phyloP scores from a whole-genome alignment of 2,888 invertebrate genomes.

The Acanthacorydalis orientalis region DNA sequence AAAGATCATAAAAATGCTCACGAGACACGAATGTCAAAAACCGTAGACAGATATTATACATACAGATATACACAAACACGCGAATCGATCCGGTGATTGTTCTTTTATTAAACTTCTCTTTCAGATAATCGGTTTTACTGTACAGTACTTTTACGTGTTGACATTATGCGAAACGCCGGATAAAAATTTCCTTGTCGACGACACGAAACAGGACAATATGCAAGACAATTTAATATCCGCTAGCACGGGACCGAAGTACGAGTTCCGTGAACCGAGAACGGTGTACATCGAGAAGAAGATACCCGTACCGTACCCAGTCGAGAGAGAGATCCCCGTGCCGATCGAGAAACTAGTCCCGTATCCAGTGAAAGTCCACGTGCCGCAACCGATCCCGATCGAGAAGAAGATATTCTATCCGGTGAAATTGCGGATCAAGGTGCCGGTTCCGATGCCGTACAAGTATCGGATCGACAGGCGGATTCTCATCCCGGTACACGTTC shows the following conservation, averaged over 20 bases:
- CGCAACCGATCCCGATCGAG: conserved; percentile 45
- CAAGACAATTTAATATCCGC: background rate
- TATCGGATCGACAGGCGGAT: conserved; percentile 15
- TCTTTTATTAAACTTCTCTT: too few relatives aligned
- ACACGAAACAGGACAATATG: background rate
- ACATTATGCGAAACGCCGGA: too few relatives aligned
- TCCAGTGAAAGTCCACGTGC: conserved; percentile 45
- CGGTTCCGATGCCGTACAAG: conserved; percentile 23
- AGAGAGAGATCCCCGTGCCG: conserved; percentile 50
- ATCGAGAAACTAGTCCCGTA: conserved; percentile 43
- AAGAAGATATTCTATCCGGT: conserved; percentile 36
- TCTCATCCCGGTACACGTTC: background rate
- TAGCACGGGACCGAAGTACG: background rate
- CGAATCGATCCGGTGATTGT: too few relatives aligned
- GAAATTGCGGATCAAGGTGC: conserved; percentile 36
- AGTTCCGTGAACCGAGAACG: conserved; percentile 27
- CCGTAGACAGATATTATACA: too few relatives aligned
- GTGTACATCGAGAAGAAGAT: conserved; percentile 59
- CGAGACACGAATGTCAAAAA: too few relatives aligned
- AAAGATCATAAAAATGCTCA: too few relatives aligned
- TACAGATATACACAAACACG: too few relatives aligned
- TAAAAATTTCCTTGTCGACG: background rate
- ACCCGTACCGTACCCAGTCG: conserved; percentile 54
- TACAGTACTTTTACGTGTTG: too few relatives aligned
- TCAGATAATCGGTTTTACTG: too few relatives aligned